Evolutionary conservation across 2,113 vertebrate species (phyloP), one percentile per base, ranked within the genome.

Genomic region (Myotis yumanensis): DNA sequence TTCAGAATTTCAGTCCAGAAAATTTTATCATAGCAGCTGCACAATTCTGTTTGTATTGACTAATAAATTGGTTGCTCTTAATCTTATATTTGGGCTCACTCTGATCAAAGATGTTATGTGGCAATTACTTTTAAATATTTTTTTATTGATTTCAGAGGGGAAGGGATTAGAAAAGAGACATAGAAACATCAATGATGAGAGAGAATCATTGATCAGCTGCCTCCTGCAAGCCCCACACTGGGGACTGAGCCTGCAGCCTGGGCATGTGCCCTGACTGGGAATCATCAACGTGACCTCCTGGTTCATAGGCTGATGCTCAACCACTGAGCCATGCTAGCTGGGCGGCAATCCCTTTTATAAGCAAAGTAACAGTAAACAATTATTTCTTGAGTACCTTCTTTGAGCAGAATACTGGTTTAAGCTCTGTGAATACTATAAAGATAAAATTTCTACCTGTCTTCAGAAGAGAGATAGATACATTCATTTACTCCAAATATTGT

Each of bases 1-100:
- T 91, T 89, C 62, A 86, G 59, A 95, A 51, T 82, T 93, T 76
- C 64, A 81, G 40, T 48, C 20, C 59, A 85, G 43, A 86, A 89
- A 28, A 23, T 77, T 82, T 69, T 62, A 85, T 83, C 5, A 79
- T 23, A 52, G 80, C 68, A 73, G 75, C 23, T 37, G 4, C 30
- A 83, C 7, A 72, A 89, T 89, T 94, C 57, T 86, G 23, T 91
- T 93, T 88, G 25, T 66, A 72, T 14, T 85, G 54, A 89, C 48
- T 93, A 76, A 11, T 71, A 64, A 94, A 75, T 82, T 95, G 51
- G 22, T 82, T 93, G 68, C 9, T 85, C 59, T 71, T 85, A 69
- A 89, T 71, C 37, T 81, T 72, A 57, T 85, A 80, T 91, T 84
- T 85, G 51, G 15, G 11, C 10, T 76, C 73, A 43, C 32, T 90